These are phyloP conservation scores for Pipistrellus pygmaeus DNA, from an alignment of 2,797 vertebrate species.

Conservation along the genomic window DNA sequence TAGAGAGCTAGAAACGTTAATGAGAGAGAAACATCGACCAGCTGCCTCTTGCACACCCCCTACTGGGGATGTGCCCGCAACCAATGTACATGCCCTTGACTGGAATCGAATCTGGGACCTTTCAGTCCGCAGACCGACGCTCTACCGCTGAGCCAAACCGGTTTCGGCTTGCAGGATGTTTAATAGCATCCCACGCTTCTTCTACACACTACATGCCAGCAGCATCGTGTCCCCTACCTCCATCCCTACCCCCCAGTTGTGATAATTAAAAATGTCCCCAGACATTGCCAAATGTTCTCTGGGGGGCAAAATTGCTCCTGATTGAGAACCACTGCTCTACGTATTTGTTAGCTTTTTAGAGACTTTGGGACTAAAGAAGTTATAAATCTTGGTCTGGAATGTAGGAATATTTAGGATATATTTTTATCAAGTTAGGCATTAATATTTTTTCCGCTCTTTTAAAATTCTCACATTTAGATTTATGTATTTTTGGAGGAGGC, in stretches of 20 bases:
- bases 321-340: neutral
- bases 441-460: neutral
- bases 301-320: neutral
- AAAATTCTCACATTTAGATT: slow-evolving; percentile 44
- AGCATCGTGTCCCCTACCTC: neutral
- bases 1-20: too few species aligned
- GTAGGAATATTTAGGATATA: slow-evolving; percentile 16
- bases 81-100: too few species aligned
- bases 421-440: slow-evolving; percentile 52
- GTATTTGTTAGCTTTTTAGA: slow-evolving; percentile 25
- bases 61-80: too few species aligned
- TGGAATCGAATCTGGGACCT: too few species aligned
- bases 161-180: slow-evolving; percentile 36
- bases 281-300: neutral
- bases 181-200: neutral
- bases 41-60: too few species aligned
- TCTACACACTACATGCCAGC: neutral
- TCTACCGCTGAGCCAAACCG: too few species aligned
- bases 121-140: too few species aligned
- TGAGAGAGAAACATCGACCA: too few species aligned
- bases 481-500: slow-evolving; percentile 40
- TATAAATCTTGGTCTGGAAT: slow-evolving; percentile 30
- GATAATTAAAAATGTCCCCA: slow-evolving; percentile 27
- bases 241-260: neutral
- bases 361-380: slow-evolving; percentile 14